phyloP scores from a whole-genome alignment of 1,140 invertebrate species.

The Drosophila ercepeae region DNA sequence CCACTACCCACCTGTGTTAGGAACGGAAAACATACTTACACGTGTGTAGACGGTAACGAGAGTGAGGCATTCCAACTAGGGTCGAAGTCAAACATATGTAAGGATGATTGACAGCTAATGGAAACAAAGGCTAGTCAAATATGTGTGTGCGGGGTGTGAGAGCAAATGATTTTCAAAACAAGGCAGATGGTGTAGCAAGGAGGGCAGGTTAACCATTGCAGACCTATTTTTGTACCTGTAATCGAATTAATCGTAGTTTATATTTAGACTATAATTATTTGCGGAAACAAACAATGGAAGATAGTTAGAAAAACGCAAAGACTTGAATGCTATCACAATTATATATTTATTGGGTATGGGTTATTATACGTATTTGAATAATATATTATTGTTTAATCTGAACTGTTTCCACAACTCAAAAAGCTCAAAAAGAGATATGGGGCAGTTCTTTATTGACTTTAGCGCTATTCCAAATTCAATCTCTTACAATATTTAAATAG shows the following conservation, averaged over 20 bases:
- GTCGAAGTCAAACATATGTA: conserved; percentile 44
- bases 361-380: background rate
- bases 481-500: conserved; percentile 27
- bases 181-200: conserved; percentile 10
- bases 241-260: conserved; percentile 47
- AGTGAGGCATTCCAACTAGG: conserved; percentile 26
- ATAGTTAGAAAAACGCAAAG: background rate
- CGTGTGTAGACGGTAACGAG: conserved; percentile 19
- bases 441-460: conserved; percentile 32
- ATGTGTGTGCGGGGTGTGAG: conserved; percentile 35
- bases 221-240: conserved; percentile 40
- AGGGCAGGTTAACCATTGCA: conserved; percentile 32
- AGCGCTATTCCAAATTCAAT: conserved; percentile 33
- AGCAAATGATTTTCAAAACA: conserved; percentile 38
- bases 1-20: conserved; percentile 3
- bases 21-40: conserved; percentile 17
- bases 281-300: conserved; percentile 21
- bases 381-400: background rate
- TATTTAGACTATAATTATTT: conserved; percentile 32
- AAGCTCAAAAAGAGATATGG: background rate
- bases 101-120: conserved; percentile 48
- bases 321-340: background rate
- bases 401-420: background rate
- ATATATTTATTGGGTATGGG: background rate
- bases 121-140: conserved; percentile 31